Conservation (phyloP, 1,140 invertebrate species). For the Drosophila bocki region DNA sequence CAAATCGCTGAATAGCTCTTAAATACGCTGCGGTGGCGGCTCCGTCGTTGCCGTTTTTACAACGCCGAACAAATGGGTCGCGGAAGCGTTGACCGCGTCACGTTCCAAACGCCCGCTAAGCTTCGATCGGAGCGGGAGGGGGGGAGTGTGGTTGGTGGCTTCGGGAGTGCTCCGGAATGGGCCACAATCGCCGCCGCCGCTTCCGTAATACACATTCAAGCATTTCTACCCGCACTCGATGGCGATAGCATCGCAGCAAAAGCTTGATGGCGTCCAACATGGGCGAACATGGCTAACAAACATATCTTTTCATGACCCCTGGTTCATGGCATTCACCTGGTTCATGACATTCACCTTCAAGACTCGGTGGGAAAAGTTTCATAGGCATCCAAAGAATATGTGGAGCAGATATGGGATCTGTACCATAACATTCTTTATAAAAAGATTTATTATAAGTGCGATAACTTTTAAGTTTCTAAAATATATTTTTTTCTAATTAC, state of each 20-base stretch:
- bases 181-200: slow-evolving; percentile 28
- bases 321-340: slow-evolving; percentile 11
- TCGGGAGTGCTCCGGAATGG: slow-evolving; percentile 12
- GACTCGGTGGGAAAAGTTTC: neutral
- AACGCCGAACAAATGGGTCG: slow-evolving; percentile 69
- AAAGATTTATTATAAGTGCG: neutral
- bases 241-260: slow-evolving; percentile 22
- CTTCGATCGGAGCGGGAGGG: neutral
- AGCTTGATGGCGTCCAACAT: slow-evolving; percentile 3
- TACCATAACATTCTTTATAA: neutral
- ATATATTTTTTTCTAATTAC: neutral
- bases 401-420: neutral
- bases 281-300: slow-evolving; percentile 28
- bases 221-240: slow-evolving; percentile 41
- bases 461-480: neutral
- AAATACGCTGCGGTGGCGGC: slow-evolving; percentile 70
- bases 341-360: slow-evolving; percentile 12
- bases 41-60: slow-evolving; percentile 48
- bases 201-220: slow-evolving; percentile 55
- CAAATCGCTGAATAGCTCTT: slow-evolving; percentile 81
- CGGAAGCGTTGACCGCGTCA: slow-evolving; percentile 74
- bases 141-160: neutral
- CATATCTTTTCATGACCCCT: slow-evolving; percentile 18
- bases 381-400: neutral
- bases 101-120: slow-evolving; percentile 66